A percentile compares a stretch with the other conserved stretches of the same genome.
phyloP scores from a whole-genome alignment of 1,140 invertebrate species.

The Calosoma granatense region DNA sequence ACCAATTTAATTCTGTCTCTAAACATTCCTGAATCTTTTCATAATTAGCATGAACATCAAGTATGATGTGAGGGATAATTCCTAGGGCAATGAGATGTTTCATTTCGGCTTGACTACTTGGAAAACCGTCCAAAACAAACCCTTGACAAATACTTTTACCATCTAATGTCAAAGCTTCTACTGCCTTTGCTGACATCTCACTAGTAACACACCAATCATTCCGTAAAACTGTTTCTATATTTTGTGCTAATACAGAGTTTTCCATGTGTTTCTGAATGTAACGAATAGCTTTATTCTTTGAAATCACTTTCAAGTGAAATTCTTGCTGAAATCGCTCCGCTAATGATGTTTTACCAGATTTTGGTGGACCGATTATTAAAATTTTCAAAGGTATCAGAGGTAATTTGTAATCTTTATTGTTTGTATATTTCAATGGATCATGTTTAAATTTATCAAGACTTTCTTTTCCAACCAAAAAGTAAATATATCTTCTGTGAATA shows the following conservation, averaged over 20 bases:
- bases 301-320: conserved; percentile 40
- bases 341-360: conserved; percentile 72
- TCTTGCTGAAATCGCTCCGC: conserved; percentile 37
- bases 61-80: conserved; percentile 40
- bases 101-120: conserved; percentile 35
- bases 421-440: conserved; percentile 43
- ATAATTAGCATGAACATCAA: conserved; percentile 37
- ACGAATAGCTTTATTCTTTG: conserved; percentile 37
- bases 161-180: conserved; percentile 39
- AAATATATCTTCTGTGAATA: conserved; percentile 44
- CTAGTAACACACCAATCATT: conserved; percentile 31
- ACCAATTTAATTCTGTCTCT: conserved; percentile 20
- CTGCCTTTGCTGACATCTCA: conserved; percentile 36
- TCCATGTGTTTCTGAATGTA: conserved; percentile 36
- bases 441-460: conserved; percentile 38
- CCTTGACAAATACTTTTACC: conserved; percentile 37
- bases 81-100: conserved; percentile 36
- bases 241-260: conserved; percentile 35
- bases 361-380: conserved; percentile 71
- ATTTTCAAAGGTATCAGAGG: conserved; percentile 52
- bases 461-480: conserved; percentile 41
- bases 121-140: conserved; percentile 45
- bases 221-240: conserved; percentile 31
- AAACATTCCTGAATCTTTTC: conserved; percentile 32
- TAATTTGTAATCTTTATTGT: conserved; percentile 30